Conservation (phyloP, 2,797 vertebrate genomes). For the Rhyacichthys aspro region DNA sequence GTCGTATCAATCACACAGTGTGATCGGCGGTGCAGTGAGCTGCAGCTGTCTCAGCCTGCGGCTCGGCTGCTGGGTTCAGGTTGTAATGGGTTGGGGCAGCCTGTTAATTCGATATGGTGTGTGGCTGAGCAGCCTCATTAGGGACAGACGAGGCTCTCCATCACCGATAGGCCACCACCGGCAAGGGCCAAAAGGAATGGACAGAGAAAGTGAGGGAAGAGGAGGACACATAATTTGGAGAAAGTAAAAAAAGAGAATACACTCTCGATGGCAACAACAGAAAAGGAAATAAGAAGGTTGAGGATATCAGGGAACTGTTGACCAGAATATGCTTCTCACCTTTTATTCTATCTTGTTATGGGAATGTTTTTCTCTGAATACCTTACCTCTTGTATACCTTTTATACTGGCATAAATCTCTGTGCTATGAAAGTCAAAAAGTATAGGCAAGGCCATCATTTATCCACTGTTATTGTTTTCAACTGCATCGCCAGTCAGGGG, state of each 20-base stretch:
- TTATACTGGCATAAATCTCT: constrained; percentile 10
- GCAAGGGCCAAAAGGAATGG: constrained; percentile 47
- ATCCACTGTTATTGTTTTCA: constrained; percentile 29
- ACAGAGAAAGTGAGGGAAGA: constrained; percentile 19
- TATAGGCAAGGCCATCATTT: constrained; percentile 18
- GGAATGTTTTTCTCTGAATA: background rate
- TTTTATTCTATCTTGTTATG: constrained; percentile 7
- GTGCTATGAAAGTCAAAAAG: constrained; percentile 34
- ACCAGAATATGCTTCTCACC: background rate
- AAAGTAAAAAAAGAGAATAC: constrained; percentile 26
- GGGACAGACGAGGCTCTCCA: constrained; percentile 53
- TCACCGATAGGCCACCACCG: constrained; percentile 48
- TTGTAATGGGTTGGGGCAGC: constrained; percentile 70
- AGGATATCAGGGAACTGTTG: constrained; percentile 4
- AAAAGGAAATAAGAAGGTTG: constrained; percentile 20
- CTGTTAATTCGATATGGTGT: constrained; percentile 75
- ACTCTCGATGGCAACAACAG: constrained; percentile 13
- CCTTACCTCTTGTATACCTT: constrained; percentile 10
- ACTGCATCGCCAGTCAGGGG: background rate
- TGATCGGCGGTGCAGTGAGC: constrained; percentile 42
- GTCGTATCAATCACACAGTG: constrained; percentile 70
- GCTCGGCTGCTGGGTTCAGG: constrained; percentile 51
- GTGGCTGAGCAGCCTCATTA: constrained; percentile 72
- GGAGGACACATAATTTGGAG: constrained; percentile 8
- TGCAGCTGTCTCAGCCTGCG: constrained; percentile 42